Evolutionary conservation across 1,140 invertebrate genomes (phyloP), one percentile per base, ranked within the genome.

Genomic region (Ceratosolen solmsi): DNA sequence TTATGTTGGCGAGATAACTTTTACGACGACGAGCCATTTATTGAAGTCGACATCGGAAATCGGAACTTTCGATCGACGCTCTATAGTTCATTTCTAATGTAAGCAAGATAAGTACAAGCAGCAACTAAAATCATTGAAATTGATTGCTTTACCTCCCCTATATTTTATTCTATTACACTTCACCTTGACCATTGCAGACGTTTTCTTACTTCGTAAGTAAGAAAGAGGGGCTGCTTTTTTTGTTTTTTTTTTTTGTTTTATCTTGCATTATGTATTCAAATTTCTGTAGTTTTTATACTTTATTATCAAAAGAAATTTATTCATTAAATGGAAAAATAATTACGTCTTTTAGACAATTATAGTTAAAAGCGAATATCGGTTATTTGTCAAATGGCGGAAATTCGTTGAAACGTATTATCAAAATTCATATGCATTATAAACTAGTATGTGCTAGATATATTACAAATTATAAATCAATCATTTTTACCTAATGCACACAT

Each of bases 11-110:
- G 38, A 51, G 60, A 77, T 77, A 49, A 77, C 41, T n/a, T 77
- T 60, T 65, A 33, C 58, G 36, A 8, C 58, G 36, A 8, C 25
- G 38, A 65, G 41, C 22, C 75, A 77, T 77, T 77, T 33, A 30
- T 77, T 65, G 58, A 77, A 17, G 58, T 65, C 75, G 41, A 41
- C 60, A 38, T 65, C 56, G 46, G 46, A 36, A 78, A 70, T 78
- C 76, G 63, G 49, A 70, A 78, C 76, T 78, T 78, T 78, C 76
- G 27, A 78, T 78, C 76, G 63, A 38, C 33, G 22, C 9, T 22
- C 20, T 56, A 7, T 13, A 73, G 46, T 56, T 73, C 49, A 30
- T 36, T 73, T 73, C 15, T 36, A 56, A 73, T 9, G 17, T 9
- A 36, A 54, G 30, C 13, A 36, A 33, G 46, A 27, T 0, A 73